Percentiles rank a stretch among this genome's conserved stretches.
Conservation (phyloP, 1,140 invertebrate genomes). For the Drosophila parvula region DNA sequence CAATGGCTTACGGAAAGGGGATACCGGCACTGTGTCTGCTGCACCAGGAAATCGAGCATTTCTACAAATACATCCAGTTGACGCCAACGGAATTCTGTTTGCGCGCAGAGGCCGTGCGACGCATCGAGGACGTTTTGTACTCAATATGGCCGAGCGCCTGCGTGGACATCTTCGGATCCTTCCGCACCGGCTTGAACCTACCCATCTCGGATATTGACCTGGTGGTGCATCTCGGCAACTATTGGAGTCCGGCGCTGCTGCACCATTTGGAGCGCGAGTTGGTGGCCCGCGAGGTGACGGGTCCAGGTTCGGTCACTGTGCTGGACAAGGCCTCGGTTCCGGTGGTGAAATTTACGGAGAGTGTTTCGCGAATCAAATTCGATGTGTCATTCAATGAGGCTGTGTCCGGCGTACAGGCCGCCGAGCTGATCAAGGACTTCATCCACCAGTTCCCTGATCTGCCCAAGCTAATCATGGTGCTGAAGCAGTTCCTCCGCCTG, state of each 20-base stretch:
- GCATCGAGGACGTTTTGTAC: slow-evolving; percentile 47
- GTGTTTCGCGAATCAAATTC: slow-evolving; percentile 56
- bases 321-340: slow-evolving; percentile 64
- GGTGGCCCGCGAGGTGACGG: slow-evolving; percentile 30
- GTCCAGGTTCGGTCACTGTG: slow-evolving; percentile 34
- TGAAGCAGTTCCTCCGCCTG: slow-evolving; percentile 55
- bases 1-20: slow-evolving; percentile 46
- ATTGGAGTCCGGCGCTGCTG: slow-evolving; percentile 30
- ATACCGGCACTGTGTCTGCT: slow-evolving; percentile 36
- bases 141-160: slow-evolving; percentile 45
- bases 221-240: slow-evolving; percentile 27
- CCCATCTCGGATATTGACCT: slow-evolving; percentile 61
- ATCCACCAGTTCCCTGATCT: slow-evolving; percentile 54
- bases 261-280: slow-evolving; percentile 39
- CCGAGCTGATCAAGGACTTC: slow-evolving; percentile 49
- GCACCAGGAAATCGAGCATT: slow-evolving; percentile 62
- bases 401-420: slow-evolving; percentile 52
- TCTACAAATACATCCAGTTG: slow-evolving; percentile 52
- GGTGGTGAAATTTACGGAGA: slow-evolving; percentile 63
- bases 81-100: slow-evolving; percentile 53
- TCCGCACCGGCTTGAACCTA: slow-evolving; percentile 54
- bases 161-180: slow-evolving; percentile 63
- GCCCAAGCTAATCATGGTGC: slow-evolving; percentile 62
- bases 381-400: slow-evolving; percentile 61
- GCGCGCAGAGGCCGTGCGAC: slow-evolving; percentile 38